Evolutionary conservation across 2,888 invertebrate species (phyloP).

Genomic region (Caenorhabditis drosophilae): DNA sequence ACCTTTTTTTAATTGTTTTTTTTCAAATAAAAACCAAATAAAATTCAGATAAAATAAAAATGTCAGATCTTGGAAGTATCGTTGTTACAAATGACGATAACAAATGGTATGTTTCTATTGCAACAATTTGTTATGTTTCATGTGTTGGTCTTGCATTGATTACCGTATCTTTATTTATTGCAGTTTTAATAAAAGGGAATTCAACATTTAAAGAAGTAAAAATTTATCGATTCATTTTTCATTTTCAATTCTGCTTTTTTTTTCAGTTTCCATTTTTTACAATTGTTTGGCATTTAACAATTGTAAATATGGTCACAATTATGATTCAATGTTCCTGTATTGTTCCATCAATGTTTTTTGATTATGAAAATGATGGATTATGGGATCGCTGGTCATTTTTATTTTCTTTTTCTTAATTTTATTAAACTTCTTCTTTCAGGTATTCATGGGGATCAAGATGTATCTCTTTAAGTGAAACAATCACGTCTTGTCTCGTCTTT

Average conservation of each 20-base stretch:
- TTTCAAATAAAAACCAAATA: too few relatives aligned
- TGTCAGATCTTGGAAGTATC: too few relatives aligned
- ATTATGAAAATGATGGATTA: not conserved
- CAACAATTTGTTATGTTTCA: not conserved
- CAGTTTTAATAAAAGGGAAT: conserved; percentile 1
- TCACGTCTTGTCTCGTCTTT: not conserved
- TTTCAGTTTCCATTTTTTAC: conserved; percentile 39
- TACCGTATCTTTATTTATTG: not conserved
- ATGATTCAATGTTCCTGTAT: conserved; percentile 6
- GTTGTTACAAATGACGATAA: conserved; percentile 1
- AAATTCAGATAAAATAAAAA: too few relatives aligned
- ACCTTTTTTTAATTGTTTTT: too few relatives aligned
- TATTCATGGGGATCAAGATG: not conserved
- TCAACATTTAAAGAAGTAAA: not conserved
- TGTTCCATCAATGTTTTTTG: conserved; percentile 10
- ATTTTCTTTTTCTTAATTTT: not conserved
- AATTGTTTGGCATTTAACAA: conserved; percentile 41
- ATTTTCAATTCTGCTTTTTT: not conserved
- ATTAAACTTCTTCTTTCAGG: too few relatives aligned
- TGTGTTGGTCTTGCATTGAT: not conserved
- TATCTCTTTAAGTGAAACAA: not conserved
- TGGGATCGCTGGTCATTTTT: conserved; percentile 1
- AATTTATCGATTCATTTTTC: not conserved
- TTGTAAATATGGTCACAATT: conserved; percentile 8
- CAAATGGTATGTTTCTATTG: not conserved